A percentile compares a stretch with the other conserved stretches of the same genome.
Conservation (phyloP, 2,113 vertebrate genomes). For the Hippocampus barbouri region DNA sequence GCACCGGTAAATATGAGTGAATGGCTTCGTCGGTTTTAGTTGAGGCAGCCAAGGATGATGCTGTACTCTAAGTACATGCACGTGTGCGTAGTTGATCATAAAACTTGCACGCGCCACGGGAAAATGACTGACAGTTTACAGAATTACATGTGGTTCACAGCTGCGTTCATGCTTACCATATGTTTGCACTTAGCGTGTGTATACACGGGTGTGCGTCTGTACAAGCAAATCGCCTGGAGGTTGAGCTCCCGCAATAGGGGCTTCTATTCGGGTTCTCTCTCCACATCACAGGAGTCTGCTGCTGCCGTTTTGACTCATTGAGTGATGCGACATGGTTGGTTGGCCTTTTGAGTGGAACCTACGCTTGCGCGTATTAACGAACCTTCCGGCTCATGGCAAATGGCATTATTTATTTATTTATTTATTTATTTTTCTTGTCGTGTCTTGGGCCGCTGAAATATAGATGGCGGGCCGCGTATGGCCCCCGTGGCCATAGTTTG, state of each 20-base stretch:
- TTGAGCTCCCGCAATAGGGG: conserved; percentile 35
- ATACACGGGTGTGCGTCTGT: conserved; percentile 9
- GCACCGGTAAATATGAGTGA: conserved; percentile 9
- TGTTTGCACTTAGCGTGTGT: conserved; percentile 49
- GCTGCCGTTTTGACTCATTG: conserved; percentile 16
- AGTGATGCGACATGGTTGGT: conserved; percentile 19
- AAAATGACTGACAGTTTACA: conserved; percentile 23
- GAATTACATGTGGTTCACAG: conserved; percentile 36
- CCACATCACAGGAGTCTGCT: conserved; percentile 21
- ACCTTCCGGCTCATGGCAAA: neutral
- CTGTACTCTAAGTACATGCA: neutral
- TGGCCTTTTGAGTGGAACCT: conserved; percentile 20
- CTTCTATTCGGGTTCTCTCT: conserved; percentile 29
- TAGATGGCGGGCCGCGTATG: no score
- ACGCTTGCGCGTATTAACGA: neutral
- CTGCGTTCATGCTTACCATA: conserved; percentile 37
- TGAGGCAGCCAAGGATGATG: neutral
- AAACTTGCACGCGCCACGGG: neutral
- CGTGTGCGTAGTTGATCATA: neutral
- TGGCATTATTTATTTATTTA: neutral
- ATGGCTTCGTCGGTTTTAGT: neutral
- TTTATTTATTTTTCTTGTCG: no score
- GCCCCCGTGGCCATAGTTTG: no score
- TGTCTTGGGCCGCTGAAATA: no score
- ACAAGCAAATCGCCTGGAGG: conserved; percentile 31